Base-by-base conservation (phyloP, 2,797 vertebrate genomes). In the Rachycentron canadum region DNA sequence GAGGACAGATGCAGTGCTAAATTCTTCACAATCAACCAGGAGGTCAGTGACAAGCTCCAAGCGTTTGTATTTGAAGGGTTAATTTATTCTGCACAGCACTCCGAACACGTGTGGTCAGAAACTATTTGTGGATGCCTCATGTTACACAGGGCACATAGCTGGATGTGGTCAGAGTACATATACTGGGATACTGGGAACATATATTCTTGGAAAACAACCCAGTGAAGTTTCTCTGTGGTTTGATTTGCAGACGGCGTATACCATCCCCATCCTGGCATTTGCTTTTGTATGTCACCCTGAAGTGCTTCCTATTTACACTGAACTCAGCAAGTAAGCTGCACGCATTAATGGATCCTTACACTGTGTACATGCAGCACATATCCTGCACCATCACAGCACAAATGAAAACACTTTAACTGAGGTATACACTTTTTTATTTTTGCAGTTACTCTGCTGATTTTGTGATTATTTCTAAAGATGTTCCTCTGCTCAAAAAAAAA, bases 231-330 rank as follows among this genome's bases (percentile, higher is more conserved):
- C 34, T 71, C 23, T 81, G 34, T 63, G 14, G 14, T 52, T 86
- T 90, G 62, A 73, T 88, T 91, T 94, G 87, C 93, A 99, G 98
- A 99, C 97, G 0, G 97, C 97, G 23, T 99, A 99, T 0, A 96
- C 97, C 69, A 94, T 99, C 87, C 98, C 98, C 28, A 99, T 98
- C 80, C 94, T 99, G 88, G 97, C 97, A 1, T 99, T 99, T 84
- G 97, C 97, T 0, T 99, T 98, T 79, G 98, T 99, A 43, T 99
- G 98, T 89, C 98, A 99, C 87, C 98, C 97, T 0, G 97, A 97
- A 26, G 96, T 99, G 77, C 96, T 99, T 84, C 98, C 98, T 8
- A 98, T 99, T 92, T 99, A 99, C 95, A 98, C 96, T 0, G 97
- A 99, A 73, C 96, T 99, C 34, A 90, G 76, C 81, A 96, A 94